A percentile compares a stretch with the other conserved stretches of the same genome.
phyloP scores from a whole-genome alignment of 2,797 vertebrate species.

The Poecile montanus region DNA sequence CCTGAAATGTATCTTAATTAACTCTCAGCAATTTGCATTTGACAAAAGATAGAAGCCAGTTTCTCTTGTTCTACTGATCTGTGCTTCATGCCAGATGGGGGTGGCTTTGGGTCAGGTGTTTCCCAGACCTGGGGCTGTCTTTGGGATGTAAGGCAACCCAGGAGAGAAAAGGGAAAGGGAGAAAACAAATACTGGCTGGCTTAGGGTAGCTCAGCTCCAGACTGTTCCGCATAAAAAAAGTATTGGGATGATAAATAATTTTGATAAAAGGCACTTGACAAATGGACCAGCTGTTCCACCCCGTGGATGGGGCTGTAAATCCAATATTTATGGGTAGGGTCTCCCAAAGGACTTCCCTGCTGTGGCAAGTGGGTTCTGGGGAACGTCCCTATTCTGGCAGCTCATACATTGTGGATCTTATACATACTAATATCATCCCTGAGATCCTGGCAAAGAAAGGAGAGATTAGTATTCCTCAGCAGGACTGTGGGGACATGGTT shows the following conservation, averaged over 20 bases:
- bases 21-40: slow-evolving; percentile 44
- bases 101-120: slow-evolving; percentile 55
- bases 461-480: slow-evolving; percentile 9
- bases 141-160: not conserved
- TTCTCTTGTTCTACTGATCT: slow-evolving; percentile 56
- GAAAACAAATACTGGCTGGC: not conserved
- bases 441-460: not conserved
- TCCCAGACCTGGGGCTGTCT: slow-evolving; percentile 58
- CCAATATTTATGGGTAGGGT: not conserved
- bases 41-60: slow-evolving; percentile 67
- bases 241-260: not conserved
- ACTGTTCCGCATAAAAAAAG: not conserved
- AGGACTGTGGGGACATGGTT: not conserved
- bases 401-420: not conserved
- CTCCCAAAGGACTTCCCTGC: not conserved
- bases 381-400: not conserved
- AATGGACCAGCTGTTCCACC: not conserved
- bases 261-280: slow-evolving; percentile 16
- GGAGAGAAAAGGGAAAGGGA: not conserved
- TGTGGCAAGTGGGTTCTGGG: not conserved
- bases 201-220: slow-evolving; percentile 15
- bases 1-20: slow-evolving; percentile 66
- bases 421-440: not conserved
- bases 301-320: not conserved
- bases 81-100: slow-evolving; percentile 5